Evolutionary conservation across 2,113 vertebrate genomes (phyloP), one percentile per base, ranked within the genome.

Genomic region (Sakesphorus luctuosus): DNA sequence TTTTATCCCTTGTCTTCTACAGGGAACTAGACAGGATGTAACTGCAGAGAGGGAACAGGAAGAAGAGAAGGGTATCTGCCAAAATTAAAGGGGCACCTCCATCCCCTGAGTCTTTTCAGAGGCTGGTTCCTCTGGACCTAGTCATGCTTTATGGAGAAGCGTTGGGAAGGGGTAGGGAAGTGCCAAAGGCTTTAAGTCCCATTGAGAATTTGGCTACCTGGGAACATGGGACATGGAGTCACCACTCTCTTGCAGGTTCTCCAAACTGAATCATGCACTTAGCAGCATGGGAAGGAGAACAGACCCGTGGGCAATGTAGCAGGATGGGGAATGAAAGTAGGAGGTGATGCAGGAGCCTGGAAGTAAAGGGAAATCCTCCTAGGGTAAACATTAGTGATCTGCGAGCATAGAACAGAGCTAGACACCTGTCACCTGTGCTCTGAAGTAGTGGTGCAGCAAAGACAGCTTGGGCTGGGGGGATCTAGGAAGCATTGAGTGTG

Each of bases 251-350:
- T 53, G 31, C 26, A 81, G 24, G 47, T 82, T 87, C 44, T 92
- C 35, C 56, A 19, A 44, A 75, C 16, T 28, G 77, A 77, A 36
- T 78, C 20, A 38, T 2, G 1, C 0, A 0, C 40, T 44, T 44
- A 76, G 33, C 58, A 88, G 33, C 31, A n/a, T 46, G 33, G 38
- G 33, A 78, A 84, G 61, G 76, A 63, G 50, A 78, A 13, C 13
- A 33, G 33, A 4, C 55, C 86, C 19, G 4, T 43, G 2, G 2
- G 28, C 25, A 26, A 26, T n/a, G 33, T 62, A 62, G 72, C 35
- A 84, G 53, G 58, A 38, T n/a, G 58, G 50, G 36, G 26, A 26
- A 55, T 89, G 75, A 55, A 79, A 72, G 62, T 1, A 65, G 16
- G 67, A 59, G 26, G 40, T 75, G 40, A 28, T 76, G 16, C 46